phyloP scores from a whole-genome alignment of 2,113 vertebrate genomes.

The Albula goreensis region DNA sequence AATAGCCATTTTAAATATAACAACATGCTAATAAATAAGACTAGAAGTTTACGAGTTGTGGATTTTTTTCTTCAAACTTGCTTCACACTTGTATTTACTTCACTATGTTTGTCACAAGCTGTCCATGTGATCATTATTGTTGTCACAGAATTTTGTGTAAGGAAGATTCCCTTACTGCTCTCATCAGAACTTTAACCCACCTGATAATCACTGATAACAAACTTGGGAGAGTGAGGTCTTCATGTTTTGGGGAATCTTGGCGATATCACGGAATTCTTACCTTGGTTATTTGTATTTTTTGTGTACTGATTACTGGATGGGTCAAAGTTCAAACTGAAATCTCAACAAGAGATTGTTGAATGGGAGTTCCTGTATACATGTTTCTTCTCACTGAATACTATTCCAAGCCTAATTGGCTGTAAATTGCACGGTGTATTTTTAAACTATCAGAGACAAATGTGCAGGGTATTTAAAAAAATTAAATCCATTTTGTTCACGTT shows the following conservation, averaged over 20 bases:
- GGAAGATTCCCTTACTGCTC: not conserved
- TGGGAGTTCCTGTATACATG: not conserved
- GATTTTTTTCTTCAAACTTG: not conserved
- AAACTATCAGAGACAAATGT: not conserved
- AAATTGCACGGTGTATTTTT: not conserved
- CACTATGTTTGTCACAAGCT: not conserved
- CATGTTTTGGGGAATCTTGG: not conserved
- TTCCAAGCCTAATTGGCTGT: not conserved
- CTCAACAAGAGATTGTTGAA: not conserved
- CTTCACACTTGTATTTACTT: not conserved
- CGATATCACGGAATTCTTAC: not conserved
- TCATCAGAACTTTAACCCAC: not conserved
- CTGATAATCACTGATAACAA: not conserved
- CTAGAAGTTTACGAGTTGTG: slow-evolving; percentile 14
- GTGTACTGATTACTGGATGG: not conserved
- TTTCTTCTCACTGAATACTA: not conserved
- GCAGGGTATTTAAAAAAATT: not conserved
- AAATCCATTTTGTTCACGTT: not conserved
- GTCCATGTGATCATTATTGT: not conserved
- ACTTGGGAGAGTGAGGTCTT: not conserved
- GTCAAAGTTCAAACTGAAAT: not conserved
- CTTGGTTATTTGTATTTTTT: not conserved
- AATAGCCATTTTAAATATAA: slow-evolving; percentile 37
- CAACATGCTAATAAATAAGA: slow-evolving; percentile 40
- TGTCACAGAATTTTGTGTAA: not conserved